phyloP scores from a whole-genome alignment of 2,113 vertebrate genomes.

The Misgurnus anguillicaudatus region DNA sequence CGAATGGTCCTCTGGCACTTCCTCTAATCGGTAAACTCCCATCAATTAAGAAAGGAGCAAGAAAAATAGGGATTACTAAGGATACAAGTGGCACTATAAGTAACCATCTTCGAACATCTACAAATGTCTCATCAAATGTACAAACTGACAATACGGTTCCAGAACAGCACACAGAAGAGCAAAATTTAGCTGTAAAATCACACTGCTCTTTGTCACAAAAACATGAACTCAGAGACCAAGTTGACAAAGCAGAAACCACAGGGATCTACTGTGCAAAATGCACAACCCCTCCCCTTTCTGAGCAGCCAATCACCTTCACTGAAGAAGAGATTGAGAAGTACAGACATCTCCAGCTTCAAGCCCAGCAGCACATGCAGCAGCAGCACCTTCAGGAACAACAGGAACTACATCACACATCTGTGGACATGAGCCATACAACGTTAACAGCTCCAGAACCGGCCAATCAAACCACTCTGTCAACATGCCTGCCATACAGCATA shows the following conservation, averaged over 20 bases:
- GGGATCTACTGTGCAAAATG: constrained; percentile 65
- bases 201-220: constrained; percentile 63
- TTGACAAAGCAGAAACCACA: constrained; percentile 68
- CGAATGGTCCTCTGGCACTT: constrained; percentile 59
- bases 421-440: constrained; percentile 34
- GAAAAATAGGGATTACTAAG: constrained; percentile 50
- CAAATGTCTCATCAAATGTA: constrained; percentile 9
- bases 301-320: constrained; percentile 88
- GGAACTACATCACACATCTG: constrained; percentile 67
- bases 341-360: constrained; percentile 89
- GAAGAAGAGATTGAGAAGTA: constrained; percentile 97
- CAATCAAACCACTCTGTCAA: constrained; percentile 62
- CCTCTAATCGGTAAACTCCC: constrained; percentile 79
- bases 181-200: not conserved
- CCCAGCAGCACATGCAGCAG: constrained; percentile 95
- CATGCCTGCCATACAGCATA: constrained; percentile 76
- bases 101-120: constrained; percentile 19
- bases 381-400: constrained; percentile 78
- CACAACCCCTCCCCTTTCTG: constrained; percentile 72
- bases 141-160: constrained; percentile 11
- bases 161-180: not conserved
- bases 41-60: constrained; percentile 67
- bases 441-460: constrained; percentile 62
- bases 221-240: constrained; percentile 67
- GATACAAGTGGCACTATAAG: constrained; percentile 5